Conservation (phyloP, 2,797 vertebrate species). For the Coilia nasus region DNA sequence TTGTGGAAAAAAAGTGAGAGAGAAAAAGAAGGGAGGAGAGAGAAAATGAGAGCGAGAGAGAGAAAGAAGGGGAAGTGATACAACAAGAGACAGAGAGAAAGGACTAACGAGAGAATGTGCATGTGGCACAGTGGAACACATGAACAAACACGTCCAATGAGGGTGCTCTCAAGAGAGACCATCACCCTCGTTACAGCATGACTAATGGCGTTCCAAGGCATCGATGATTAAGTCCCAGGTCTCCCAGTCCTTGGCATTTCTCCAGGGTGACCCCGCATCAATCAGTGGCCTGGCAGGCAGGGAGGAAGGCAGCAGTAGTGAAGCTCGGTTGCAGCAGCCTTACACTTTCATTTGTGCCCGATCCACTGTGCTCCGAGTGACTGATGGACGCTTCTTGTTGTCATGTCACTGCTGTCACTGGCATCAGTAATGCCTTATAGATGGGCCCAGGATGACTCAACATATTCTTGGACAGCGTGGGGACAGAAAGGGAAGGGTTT, state of each 20-base stretch:
- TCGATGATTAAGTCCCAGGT: slow-evolving; percentile 19
- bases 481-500: not conserved
- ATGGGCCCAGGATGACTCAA: not conserved
- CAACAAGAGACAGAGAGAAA: no score
- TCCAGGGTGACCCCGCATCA: slow-evolving; percentile 9
- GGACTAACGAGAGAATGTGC: not conserved
- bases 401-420: not conserved
- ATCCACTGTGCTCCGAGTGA: not conserved
- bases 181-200: not conserved
- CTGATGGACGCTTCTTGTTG: not conserved
- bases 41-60: no score
- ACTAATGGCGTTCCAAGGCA: not conserved
- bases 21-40: slow-evolving; percentile 12
- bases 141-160: not conserved
- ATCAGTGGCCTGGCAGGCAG: not conserved
- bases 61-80: no score
- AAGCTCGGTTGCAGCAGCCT: not conserved
- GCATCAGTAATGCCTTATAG: not conserved
- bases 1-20: not conserved
- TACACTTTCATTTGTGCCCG: not conserved
- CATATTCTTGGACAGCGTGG: not conserved
- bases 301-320: not conserved
- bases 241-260: not conserved
- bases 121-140: not conserved
- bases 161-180: not conserved